phyloP scores from a whole-genome alignment of 2,888 invertebrate species.

The Thyatira batis region DNA sequence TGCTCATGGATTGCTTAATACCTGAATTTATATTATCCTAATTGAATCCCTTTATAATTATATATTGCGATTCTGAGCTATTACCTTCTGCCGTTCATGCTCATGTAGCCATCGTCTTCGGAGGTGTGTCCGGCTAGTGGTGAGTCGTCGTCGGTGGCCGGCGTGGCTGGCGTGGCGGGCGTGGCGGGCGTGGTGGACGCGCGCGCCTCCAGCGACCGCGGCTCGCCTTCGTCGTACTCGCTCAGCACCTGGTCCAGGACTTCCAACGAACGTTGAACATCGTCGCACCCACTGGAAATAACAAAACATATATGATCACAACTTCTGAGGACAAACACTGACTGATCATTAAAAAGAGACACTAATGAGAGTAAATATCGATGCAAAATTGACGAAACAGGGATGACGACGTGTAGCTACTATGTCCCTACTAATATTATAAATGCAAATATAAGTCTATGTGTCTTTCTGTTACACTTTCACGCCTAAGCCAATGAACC shows the following conservation, averaged over 20 bases:
- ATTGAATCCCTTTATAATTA: no score
- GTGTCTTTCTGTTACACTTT: no score
- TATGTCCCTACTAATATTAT: no score
- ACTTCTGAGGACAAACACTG: no score
- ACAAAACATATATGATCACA: neutral
- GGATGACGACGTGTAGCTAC: no score
- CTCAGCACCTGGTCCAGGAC: constrained; percentile 94
- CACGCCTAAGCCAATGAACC: no score
- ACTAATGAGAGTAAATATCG: no score
- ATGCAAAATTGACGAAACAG: no score
- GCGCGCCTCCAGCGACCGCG: constrained; percentile 73
- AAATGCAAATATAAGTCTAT: no score
- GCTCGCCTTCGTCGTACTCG: constrained; percentile 92
- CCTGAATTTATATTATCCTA: no score
- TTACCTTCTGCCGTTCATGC: constrained; percentile 92
- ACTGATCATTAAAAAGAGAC: no score
- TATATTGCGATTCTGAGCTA: constrained; percentile 2
- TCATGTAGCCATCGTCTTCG: constrained; percentile 96
- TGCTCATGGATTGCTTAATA: no score
- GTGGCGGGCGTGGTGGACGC: constrained; percentile 75
- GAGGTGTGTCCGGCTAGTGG: constrained; percentile 91
- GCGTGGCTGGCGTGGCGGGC: constrained; percentile 80
- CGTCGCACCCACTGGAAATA: constrained; percentile 89
- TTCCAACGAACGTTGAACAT: constrained; percentile 94
- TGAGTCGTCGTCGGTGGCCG: constrained; percentile 87